Conservation (phyloP, 2,113 vertebrate species). For the Edolisoma coerulescens region DNA sequence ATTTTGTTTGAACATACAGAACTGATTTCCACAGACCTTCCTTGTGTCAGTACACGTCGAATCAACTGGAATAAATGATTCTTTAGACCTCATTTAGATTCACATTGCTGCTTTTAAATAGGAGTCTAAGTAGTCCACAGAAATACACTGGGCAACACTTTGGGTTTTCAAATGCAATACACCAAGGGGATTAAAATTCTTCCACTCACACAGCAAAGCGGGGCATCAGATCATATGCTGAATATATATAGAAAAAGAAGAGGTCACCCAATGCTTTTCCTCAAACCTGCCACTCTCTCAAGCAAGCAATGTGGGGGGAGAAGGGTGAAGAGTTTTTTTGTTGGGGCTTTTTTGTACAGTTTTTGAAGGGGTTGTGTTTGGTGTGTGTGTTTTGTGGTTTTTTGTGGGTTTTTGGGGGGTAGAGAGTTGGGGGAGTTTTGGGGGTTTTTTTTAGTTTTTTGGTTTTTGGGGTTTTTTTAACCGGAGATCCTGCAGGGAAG, state of each 20-base stretch:
- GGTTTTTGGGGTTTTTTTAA: too few relatives aligned
- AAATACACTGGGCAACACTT: not conserved
- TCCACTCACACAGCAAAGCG: not conserved
- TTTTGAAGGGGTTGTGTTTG: not conserved
- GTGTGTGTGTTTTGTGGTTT: not conserved
- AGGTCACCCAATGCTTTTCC: not conserved
- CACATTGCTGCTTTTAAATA: not conserved
- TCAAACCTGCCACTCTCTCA: not conserved
- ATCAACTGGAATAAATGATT: not conserved
- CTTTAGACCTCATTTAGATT: not conserved
- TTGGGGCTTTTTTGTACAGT: not conserved
- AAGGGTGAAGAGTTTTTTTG: not conserved
- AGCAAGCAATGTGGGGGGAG: not conserved
- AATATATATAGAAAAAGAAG: not conserved
- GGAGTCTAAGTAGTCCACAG: not conserved
- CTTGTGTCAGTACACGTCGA: rapidly evolving
- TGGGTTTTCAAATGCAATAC: not conserved
- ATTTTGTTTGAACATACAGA: not conserved
- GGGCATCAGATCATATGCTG: not conserved
- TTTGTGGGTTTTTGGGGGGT: not conserved
- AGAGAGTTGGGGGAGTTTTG: too few relatives aligned
- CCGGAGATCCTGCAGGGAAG: not conserved
- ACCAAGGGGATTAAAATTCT: not conserved
- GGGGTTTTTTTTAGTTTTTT: not conserved
- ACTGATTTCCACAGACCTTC: not conserved